Conservation (phyloP, 2,113 vertebrate species). For the Numida meleagris region DNA sequence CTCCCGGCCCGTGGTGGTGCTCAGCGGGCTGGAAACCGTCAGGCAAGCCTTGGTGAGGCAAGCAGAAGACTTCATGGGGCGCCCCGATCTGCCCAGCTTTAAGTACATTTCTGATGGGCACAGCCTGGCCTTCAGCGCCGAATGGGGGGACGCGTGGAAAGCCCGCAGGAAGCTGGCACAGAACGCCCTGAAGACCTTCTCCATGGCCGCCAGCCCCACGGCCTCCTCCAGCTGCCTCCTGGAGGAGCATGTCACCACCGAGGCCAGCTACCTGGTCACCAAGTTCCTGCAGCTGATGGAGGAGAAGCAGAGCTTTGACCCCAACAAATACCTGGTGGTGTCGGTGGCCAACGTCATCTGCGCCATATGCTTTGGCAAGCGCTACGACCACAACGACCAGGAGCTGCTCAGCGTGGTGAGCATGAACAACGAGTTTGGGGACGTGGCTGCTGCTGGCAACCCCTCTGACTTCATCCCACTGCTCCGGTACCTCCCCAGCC, state of each 20-base stretch:
- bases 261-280: conserved; percentile 77
- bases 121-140: conserved; percentile 82
- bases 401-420: conserved; percentile 82
- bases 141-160: conserved; percentile 76
- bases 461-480: conserved; percentile 90
- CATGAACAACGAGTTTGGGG: conserved; percentile 76
- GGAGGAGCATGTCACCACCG: conserved; percentile 85
- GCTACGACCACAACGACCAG: conserved; percentile 80
- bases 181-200: conserved; percentile 82
- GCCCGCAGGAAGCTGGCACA: conserved; percentile 80
- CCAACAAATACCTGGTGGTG: conserved; percentile 76
- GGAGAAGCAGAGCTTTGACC: conserved; percentile 78
- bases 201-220: conserved; percentile 34
- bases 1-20: conserved; percentile 86
- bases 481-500: conserved; percentile 83
- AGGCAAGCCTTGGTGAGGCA: conserved; percentile 87
- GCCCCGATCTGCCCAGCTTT: conserved; percentile 85
- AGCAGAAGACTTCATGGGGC: conserved; percentile 87
- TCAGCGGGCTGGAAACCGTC: conserved; percentile 83
- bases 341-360: conserved; percentile 89
- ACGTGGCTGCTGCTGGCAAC: conserved; percentile 75
- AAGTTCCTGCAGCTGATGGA: conserved; percentile 76
- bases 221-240: conserved; percentile 72
- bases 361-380: conserved; percentile 87
- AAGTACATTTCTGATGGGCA: conserved; percentile 42